Evolutionary conservation across 2,113 vertebrate genomes (phyloP).

Genomic region (Ammospiza caudacuta): DNA sequence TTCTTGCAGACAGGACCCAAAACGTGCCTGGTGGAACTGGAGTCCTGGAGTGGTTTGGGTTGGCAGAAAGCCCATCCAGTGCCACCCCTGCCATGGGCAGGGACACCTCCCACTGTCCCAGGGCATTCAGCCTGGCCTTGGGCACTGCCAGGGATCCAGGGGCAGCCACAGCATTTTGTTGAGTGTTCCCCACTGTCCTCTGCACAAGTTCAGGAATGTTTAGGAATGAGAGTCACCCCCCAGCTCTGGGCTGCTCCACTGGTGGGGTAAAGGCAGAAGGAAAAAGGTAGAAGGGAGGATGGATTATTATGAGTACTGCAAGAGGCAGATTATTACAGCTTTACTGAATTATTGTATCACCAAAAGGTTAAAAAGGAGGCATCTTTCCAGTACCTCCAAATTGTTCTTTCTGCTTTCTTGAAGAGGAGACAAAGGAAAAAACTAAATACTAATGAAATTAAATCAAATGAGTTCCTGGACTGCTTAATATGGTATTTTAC

Average conservation of each 20-base stretch:
- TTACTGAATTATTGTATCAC: background rate
- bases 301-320: background rate
- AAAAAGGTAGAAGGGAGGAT: background rate
- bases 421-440: slow-evolving; percentile 50
- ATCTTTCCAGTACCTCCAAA: slow-evolving; percentile 54
- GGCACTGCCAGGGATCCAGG: background rate
- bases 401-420: slow-evolving; percentile 59
- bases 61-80: background rate
- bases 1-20: too few relatives aligned
- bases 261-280: background rate
- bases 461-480: slow-evolving; percentile 59
- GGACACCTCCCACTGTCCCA: background rate
- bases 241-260: background rate
- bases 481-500: slow-evolving; percentile 7
- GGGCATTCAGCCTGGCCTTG: background rate
- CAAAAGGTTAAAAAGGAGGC: background rate
- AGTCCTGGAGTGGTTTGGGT: background rate
- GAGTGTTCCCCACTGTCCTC: background rate
- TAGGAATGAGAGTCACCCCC: background rate
- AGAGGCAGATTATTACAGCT: background rate
- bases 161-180: background rate
- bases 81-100: background rate
- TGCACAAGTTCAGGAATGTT: background rate
- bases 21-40: too few relatives aligned
- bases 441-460: slow-evolving; percentile 64